A percentile compares a stretch with the other conserved stretches of the same genome.
Evolutionary conservation across 1,140 invertebrate genomes (phyloP).

Genomic region (Mycetomoellerius zeteki): DNA sequence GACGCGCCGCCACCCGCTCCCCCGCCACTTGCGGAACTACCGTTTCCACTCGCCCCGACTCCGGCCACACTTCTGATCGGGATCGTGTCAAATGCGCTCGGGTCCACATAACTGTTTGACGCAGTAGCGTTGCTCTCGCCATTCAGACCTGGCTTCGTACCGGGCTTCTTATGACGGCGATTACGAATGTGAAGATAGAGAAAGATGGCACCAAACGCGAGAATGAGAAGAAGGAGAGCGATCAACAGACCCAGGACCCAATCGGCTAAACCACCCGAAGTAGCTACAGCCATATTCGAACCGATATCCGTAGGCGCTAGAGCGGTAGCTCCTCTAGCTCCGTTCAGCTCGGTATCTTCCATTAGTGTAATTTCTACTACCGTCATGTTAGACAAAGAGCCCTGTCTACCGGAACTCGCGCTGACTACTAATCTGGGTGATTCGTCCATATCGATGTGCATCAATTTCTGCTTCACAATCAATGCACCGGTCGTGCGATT

Average conservation of each 20-base stretch:
- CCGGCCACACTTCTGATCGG: slow-evolving; percentile 89
- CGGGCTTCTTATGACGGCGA: slow-evolving; percentile 92
- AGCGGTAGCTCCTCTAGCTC: slow-evolving; percentile 90
- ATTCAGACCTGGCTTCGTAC: slow-evolving; percentile 91
- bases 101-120: slow-evolving; percentile 93
- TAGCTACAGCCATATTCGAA: slow-evolving; percentile 87
- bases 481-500: slow-evolving; percentile 96
- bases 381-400: slow-evolving; percentile 94
- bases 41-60: slow-evolving; percentile 75
- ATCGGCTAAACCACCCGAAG: slow-evolving; percentile 91
- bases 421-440: slow-evolving; percentile 92
- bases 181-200: slow-evolving; percentile 95
- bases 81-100: slow-evolving; percentile 95
- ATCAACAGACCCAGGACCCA: slow-evolving; percentile 96
- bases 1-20: slow-evolving; percentile 86
- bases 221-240: slow-evolving; percentile 92
- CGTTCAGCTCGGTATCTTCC: slow-evolving; percentile 85
- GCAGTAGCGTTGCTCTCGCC: slow-evolving; percentile 90
- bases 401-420: slow-evolving; percentile 95
- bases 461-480: slow-evolving; percentile 93
- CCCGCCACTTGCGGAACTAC: slow-evolving; percentile 77
- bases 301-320: slow-evolving; percentile 88
- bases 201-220: slow-evolving; percentile 93
- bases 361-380: slow-evolving; percentile 95
- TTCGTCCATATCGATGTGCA: slow-evolving; percentile 88